Evolutionary conservation across 2,888 invertebrate species (phyloP), one percentile per base, ranked within the genome.

Genomic region (Zygogramma bicolorata): DNA sequence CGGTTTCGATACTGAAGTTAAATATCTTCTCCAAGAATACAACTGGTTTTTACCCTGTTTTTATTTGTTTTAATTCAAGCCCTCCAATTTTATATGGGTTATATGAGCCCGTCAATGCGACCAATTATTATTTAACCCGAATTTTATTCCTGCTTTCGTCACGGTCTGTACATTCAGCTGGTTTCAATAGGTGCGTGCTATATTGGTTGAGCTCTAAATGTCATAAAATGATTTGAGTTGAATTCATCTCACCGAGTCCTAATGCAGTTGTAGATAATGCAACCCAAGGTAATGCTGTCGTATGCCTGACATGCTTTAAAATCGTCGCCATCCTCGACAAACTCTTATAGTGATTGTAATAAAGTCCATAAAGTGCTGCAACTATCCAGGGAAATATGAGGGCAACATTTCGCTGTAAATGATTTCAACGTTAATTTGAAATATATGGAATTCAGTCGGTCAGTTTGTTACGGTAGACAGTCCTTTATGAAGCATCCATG

Each of bases 351-450:
- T 85, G 85, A 53, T 81, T 82, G 65, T 81, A 81, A 67, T 85
- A 85, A n/a, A 85, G 78, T 34, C 82, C 83, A 74, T 84, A 85
- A 8, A 79, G 60, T 3, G 84, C 83, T 49, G 83, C 73, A 3
- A 81, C 29, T 3, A 86, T 73, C 86, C 85, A 86, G 8, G 86
- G 86, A n/a, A 85, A 71, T 53, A 85, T 78, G 38, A 84, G 75
- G 3, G 76, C 70, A 1, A 80, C 71, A 22, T 79, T 81, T 72
- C 79, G 75, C 81, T 82, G 60, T 65, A 79, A 79, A 60, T 46
- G 60, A 20, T 59, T 67, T 22, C 6, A 25, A 18, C 10, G 2
- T 46, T 3, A 31, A 20, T 38, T 25, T 65, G 15, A 13, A 49
- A 31, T 18, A 10, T 27, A 42, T 40, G 42, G 7, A 46, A 46